A percentile compares a stretch with the other conserved stretches of the same genome.
Conservation (phyloP, 2,113 vertebrate species). For the Siphamia tubifer region DNA sequence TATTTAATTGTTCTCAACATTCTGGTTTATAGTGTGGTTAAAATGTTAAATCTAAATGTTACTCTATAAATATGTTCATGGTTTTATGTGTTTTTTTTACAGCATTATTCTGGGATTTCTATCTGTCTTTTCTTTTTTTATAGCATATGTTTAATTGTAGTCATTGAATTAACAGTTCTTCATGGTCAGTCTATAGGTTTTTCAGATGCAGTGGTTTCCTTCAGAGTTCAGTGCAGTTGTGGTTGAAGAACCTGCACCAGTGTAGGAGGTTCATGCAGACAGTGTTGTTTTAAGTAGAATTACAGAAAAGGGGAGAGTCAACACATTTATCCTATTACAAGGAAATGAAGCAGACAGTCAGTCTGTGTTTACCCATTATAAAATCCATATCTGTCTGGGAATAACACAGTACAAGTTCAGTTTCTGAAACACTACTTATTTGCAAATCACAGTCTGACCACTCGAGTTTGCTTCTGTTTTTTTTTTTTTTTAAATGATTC, state of each 20-base stretch:
- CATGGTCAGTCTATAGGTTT: not conserved
- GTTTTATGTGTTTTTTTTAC: too few species aligned
- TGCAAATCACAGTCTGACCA: conserved; percentile 14
- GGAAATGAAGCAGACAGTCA: conserved; percentile 57
- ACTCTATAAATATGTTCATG: too few species aligned
- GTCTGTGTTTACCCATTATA: conserved; percentile 67
- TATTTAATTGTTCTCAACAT: too few species aligned
- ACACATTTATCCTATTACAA: conserved; percentile 61
- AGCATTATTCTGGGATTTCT: too few species aligned
- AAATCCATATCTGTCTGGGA: conserved; percentile 68
- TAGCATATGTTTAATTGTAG: too few species aligned
- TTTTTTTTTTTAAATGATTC: conserved; percentile 37
- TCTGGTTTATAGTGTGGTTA: too few species aligned
- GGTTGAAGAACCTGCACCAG: not conserved
- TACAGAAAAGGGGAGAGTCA: conserved; percentile 50
- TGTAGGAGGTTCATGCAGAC: conserved; percentile 4
- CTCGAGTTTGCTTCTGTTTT: conserved; percentile 3
- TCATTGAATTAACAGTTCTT: too few species aligned
- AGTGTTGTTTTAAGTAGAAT: conserved; percentile 38
- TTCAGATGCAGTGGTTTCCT: not conserved
- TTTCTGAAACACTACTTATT: not conserved
- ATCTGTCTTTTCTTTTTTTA: too few species aligned
- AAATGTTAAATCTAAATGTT: too few species aligned
- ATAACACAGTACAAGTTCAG: conserved; percentile 39
- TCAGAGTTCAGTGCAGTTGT: not conserved